phyloP scores from a whole-genome alignment of 2,113 vertebrate species.

The Bolborhynchus lineola region DNA sequence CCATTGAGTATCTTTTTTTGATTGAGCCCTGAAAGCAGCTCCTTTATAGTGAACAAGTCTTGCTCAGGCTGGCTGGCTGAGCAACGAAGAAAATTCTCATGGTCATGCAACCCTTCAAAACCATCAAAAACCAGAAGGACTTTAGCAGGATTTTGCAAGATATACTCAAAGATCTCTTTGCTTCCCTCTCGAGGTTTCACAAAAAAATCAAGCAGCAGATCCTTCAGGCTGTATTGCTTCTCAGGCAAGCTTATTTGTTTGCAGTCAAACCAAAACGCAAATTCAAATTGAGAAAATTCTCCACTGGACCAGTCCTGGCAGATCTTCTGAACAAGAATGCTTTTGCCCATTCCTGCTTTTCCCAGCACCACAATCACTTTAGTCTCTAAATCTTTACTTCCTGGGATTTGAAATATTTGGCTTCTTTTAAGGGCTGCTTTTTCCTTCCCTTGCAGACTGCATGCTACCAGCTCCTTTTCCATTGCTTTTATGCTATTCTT shows the following conservation, averaged over 20 bases:
- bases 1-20: conserved; percentile 84
- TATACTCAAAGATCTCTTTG: conserved; percentile 72
- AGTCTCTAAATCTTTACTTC: conserved; percentile 57
- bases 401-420: conserved; percentile 72
- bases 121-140: conserved; percentile 90
- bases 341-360: conserved; percentile 89
- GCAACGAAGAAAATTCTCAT: conserved; percentile 72
- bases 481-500: conserved; percentile 75
- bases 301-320: conserved; percentile 86
- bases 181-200: conserved; percentile 44
- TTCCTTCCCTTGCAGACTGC: conserved; percentile 74
- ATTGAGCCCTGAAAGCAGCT: conserved; percentile 82
- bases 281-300: conserved; percentile 82
- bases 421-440: conserved; percentile 45
- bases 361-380: conserved; percentile 78
- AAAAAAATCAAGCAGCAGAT: conserved; percentile 78
- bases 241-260: conserved; percentile 68
- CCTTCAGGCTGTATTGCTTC: conserved; percentile 72
- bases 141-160: conserved; percentile 77
- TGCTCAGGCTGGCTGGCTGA: background rate
- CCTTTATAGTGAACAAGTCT: conserved; percentile 68
- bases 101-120: conserved; percentile 82
- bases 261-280: conserved; percentile 84
- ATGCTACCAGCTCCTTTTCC: conserved; percentile 80
- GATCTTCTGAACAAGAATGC: conserved; percentile 78